These are phyloP conservation scores for Paradisaea rubra DNA, from an alignment of 2,113 vertebrate species.

Conservation along the genomic window DNA sequence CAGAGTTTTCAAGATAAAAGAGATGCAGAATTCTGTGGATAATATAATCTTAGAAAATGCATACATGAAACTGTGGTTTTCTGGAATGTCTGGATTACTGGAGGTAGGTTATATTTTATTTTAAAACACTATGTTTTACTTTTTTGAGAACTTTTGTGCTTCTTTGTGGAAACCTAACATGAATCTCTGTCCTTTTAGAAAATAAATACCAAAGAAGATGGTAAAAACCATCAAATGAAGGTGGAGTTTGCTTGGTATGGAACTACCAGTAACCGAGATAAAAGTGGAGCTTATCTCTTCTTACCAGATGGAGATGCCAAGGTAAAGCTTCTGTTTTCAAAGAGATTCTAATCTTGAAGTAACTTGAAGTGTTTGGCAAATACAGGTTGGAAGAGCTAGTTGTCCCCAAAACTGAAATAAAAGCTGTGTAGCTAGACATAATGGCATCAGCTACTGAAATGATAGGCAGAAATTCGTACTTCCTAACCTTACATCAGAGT, in stretches of 20 bases:
- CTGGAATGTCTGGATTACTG: conserved; percentile 76
- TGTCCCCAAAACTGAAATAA: background rate
- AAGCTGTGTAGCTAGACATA: background rate
- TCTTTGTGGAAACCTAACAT: background rate
- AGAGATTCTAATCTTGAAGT: background rate
- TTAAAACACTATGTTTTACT: background rate
- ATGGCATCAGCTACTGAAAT: background rate
- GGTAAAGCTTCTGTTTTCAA: conserved; percentile 62
- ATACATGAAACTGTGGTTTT: conserved; percentile 79
- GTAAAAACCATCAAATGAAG: conserved; percentile 71
- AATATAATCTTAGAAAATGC: conserved; percentile 79
- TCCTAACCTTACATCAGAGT: background rate
- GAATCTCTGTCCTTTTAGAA: conserved; percentile 62
- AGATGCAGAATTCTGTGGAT: conserved; percentile 43
- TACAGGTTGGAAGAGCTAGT: background rate
- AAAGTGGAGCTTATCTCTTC: conserved; percentile 93
- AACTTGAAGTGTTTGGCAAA: background rate
- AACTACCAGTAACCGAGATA: conserved; percentile 80
- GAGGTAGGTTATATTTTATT: conserved; percentile 73
- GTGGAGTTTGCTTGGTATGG: conserved; percentile 90
- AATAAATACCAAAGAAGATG: conserved; percentile 76
- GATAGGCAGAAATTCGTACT: background rate
- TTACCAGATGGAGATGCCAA: conserved; percentile 83
- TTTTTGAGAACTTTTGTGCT: background rate
- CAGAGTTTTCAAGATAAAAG: conserved; percentile 75